Evolutionary conservation across 2,797 vertebrate species (phyloP).

Genomic region (Paramormyrops hopkinsi): DNA sequence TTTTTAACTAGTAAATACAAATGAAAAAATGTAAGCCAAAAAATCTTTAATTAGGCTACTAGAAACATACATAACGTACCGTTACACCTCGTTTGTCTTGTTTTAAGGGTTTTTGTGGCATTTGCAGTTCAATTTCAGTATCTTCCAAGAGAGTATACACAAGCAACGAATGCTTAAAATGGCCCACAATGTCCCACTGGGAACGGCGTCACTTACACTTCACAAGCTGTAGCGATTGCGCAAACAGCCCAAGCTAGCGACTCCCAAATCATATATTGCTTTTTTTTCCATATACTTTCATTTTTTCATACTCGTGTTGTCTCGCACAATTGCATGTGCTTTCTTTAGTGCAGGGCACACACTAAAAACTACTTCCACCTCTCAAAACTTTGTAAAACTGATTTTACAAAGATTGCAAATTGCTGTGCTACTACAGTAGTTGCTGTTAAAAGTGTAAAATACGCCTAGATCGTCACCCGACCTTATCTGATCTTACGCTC

Average conservation of each 20-base stretch:
- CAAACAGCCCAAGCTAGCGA: neutral
- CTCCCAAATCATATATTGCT: neutral
- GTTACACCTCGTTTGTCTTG: neutral
- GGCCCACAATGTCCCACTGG: neutral
- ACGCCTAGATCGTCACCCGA: too few species aligned
- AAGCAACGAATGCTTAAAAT: neutral
- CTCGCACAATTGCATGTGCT: neutral
- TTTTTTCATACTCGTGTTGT: neutral
- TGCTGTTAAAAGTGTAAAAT: too few species aligned
- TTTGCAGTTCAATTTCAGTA: neutral
- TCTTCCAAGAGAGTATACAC: neutral
- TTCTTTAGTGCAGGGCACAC: neutral
- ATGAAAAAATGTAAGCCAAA: neutral
- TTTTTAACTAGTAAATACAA: neutral
- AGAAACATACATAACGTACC: neutral
- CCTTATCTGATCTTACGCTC: too few species aligned
- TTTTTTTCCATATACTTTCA: neutral
- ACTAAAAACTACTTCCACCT: too few species aligned
- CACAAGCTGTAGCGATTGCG: neutral
- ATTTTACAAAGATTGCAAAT: neutral
- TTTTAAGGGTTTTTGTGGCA: neutral
- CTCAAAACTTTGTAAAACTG: neutral
- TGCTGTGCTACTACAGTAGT: too few species aligned
- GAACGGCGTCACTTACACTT: neutral
- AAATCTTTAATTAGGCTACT: neutral